Evolutionary conservation across 2,888 invertebrate genomes (phyloP).

Genomic region (Myopa tessellatipennis): DNA sequence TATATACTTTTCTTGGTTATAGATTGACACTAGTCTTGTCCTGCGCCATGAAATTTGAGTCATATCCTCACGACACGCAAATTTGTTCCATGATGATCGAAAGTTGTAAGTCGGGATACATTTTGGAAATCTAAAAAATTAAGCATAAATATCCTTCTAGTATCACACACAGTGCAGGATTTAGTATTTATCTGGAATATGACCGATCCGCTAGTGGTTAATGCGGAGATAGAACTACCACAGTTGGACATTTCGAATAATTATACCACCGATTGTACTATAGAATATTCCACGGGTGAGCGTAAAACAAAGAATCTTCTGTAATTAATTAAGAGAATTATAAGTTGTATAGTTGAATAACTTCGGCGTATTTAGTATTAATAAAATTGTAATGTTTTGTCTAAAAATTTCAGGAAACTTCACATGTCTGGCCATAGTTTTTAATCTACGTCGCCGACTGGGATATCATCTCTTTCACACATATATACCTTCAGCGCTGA

Average conservation of each 20-base stretch:
- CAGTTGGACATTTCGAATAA: constrained; percentile 87
- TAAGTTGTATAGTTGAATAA: background rate
- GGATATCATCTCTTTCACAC: constrained; percentile 93
- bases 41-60: constrained; percentile 94
- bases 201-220: constrained; percentile 88
- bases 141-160: constrained; percentile 69
- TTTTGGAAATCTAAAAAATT: background rate
- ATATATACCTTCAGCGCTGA: constrained; percentile 90
- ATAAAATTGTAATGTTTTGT: background rate
- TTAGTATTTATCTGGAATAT: constrained; percentile 95
- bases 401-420: constrained; percentile 80
- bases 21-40: constrained; percentile 90
- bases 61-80: constrained; percentile 94
- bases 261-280: constrained; percentile 90
- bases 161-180: constrained; percentile 94
- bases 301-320: background rate
- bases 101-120: constrained; percentile 78
- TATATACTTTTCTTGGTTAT: background rate
- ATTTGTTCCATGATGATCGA: constrained; percentile 95
- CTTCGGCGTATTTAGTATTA: background rate
- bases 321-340: background rate
- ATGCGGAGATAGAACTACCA: constrained; percentile 89
- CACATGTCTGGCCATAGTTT: constrained; percentile 89
- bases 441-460: constrained; percentile 83
- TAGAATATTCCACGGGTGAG: constrained; percentile 83